Evolutionary conservation across 2,888 invertebrate genomes (phyloP).

Genomic region (Teinopalpus imperialis): DNA sequence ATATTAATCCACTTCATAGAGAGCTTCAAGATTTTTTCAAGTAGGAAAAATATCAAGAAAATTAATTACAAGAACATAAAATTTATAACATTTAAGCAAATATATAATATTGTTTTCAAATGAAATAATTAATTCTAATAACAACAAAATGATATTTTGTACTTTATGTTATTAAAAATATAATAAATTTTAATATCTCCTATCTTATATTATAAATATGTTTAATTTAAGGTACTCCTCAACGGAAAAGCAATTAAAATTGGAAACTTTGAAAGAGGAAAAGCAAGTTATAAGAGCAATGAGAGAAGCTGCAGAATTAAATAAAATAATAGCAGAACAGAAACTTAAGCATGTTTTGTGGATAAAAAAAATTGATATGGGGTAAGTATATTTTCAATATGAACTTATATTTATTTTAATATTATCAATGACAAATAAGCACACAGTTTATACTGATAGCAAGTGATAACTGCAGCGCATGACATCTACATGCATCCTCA

Average conservation of each 20-base stretch:
- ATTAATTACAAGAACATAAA: no score
- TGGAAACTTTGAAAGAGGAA: conserved; percentile 69
- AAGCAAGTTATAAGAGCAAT: conserved; percentile 65
- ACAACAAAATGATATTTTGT: no score
- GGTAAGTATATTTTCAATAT: conserved; percentile 46
- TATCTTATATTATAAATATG: no score
- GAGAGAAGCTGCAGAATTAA: conserved; percentile 83
- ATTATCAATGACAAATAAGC: no score
- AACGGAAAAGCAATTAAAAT: conserved; percentile 60
- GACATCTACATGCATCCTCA: no score
- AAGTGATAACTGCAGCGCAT: no score
- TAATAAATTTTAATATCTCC: no score
- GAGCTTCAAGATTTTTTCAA: conserved; percentile 59
- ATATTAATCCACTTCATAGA: conserved; percentile 46
- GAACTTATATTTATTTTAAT: neutral
- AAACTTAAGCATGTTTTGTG: conserved; percentile 77
- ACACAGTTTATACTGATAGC: no score
- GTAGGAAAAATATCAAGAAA: conserved; percentile 40
- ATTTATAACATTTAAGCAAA: no score
- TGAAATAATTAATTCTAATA: no score
- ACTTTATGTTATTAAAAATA: no score
- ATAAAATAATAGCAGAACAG: conserved; percentile 83
- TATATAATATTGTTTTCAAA: no score
- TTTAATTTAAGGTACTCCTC: conserved; percentile 51
- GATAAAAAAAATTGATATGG: conserved; percentile 67